Evolutionary conservation across 2,797 vertebrate genomes (phyloP).

Genomic region (Hemibagrus guttatus): DNA sequence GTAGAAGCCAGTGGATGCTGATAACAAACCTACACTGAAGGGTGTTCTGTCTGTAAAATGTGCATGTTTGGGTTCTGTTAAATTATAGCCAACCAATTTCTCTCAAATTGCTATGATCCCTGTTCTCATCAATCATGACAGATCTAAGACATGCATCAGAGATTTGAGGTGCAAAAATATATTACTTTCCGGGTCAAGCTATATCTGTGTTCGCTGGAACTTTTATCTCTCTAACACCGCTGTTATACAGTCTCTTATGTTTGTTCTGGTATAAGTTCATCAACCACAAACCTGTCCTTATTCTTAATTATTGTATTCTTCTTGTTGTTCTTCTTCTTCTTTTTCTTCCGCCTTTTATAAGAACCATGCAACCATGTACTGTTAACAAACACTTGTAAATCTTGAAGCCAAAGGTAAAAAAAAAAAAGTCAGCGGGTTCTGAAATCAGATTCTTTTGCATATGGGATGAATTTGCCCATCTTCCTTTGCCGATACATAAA

Average conservation of each 20-base stretch:
- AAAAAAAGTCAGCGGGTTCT: too few relatives aligned
- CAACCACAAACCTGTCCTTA: neutral
- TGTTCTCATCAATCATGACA: neutral
- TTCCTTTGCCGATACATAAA: neutral
- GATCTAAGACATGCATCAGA: slow-evolving; percentile 11
- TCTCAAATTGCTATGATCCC: neutral
- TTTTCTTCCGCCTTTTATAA: neutral
- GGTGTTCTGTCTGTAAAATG: neutral
- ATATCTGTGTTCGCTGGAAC: neutral
- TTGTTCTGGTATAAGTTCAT: neutral
- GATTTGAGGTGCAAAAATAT: neutral
- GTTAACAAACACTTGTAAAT: neutral
- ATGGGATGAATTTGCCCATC: neutral
- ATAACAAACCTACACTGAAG: neutral
- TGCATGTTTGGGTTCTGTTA: neutral
- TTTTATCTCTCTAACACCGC: slow-evolving; percentile 4
- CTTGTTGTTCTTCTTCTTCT: neutral
- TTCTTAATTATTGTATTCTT: neutral
- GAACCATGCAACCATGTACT: neutral
- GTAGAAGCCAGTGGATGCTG: neutral
- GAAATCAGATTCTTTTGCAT: neutral
- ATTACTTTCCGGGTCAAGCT: neutral
- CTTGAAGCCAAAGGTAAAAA: too few relatives aligned
- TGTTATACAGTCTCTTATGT: neutral
- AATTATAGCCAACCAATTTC: slow-evolving; percentile 7